phyloP scores from a whole-genome alignment of 2,113 vertebrate genomes.

The Vidua macroura region DNA sequence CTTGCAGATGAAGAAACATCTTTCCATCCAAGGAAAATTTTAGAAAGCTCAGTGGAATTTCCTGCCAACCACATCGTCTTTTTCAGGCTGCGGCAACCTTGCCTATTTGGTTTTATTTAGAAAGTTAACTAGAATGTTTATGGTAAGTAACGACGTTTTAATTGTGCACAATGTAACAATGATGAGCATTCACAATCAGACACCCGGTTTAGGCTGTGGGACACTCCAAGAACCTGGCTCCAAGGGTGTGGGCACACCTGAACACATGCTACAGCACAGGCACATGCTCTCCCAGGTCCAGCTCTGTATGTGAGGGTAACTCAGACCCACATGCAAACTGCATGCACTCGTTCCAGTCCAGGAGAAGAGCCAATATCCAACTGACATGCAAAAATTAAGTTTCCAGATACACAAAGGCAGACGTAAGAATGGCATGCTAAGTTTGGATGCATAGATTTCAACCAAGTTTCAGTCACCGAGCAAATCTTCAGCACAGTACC shows the following conservation, averaged over 20 bases:
- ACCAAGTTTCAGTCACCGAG: conserved; percentile 31
- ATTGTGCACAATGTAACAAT: conserved; percentile 44
- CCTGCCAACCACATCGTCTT: conserved; percentile 16
- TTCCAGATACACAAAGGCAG: conserved; percentile 47
- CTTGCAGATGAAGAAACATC: conserved; percentile 59
- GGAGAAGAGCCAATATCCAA: conserved; percentile 22
- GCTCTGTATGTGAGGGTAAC: not conserved
- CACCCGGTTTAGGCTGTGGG: not conserved
- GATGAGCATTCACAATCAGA: conserved; percentile 41
- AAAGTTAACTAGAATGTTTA: conserved; percentile 40
- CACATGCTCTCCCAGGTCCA: conserved; percentile 18
- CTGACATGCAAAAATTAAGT: conserved; percentile 48
- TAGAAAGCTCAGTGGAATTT: conserved; percentile 51
- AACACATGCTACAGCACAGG: conserved; percentile 40
- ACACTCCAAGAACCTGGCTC: not conserved
- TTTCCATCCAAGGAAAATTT: conserved; percentile 64
- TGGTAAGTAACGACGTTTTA: conserved; percentile 46
- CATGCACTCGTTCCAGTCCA: conserved; percentile 44
- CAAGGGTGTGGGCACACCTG: not conserved
- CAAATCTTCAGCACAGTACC: conserved; percentile 25
- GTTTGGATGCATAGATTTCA: conserved; percentile 27
- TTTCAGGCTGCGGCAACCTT: conserved; percentile 20
- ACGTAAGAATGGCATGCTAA: conserved; percentile 44
- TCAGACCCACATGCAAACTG: conserved; percentile 31
- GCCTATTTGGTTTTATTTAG: conserved; percentile 45